A percentile compares a stretch with the other conserved stretches of the same genome.
Conservation (phyloP, 2,888 invertebrate species). For the Harpalus rufipes region DNA sequence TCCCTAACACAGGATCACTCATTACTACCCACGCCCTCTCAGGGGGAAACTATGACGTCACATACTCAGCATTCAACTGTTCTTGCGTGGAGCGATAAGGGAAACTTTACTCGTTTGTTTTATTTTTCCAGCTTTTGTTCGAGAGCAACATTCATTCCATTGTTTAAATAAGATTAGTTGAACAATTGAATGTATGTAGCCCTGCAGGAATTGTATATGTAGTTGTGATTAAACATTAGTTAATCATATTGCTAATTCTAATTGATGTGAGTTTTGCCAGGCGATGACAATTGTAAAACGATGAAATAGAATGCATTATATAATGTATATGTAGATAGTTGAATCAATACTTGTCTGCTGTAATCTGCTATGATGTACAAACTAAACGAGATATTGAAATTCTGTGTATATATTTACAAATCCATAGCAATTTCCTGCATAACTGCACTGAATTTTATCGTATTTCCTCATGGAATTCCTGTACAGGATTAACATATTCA, state of each 20-base stretch:
- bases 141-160: neutral
- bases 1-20: conserved; percentile 49
- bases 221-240: conserved; percentile 37
- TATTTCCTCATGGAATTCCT: conserved; percentile 7
- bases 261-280: neutral
- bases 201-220: neutral
- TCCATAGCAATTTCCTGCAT: conserved; percentile 28
- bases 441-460: conserved; percentile 17
- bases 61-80: conserved; percentile 37
- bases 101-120: conserved; percentile 51
- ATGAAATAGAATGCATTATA: neutral
- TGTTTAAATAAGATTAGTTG: conserved; percentile 9
- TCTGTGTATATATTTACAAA: conserved; percentile 28
- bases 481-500: neutral
- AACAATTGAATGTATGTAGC: conserved; percentile 11
- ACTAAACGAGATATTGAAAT: conserved; percentile 33
- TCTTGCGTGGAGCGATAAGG: conserved; percentile 38
- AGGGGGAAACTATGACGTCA: conserved; percentile 37
- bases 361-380: conserved; percentile 15
- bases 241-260: conserved; percentile 20
- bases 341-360: conserved; percentile 30
- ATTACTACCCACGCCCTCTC: conserved; percentile 38
- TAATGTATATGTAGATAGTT: conserved; percentile 13
- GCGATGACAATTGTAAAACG: conserved; percentile 9
- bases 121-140: conserved; percentile 47